These are phyloP conservation scores for Zosterops japonicus DNA, from an alignment of 2,113 vertebrate species.

Conservation along the genomic window DNA sequence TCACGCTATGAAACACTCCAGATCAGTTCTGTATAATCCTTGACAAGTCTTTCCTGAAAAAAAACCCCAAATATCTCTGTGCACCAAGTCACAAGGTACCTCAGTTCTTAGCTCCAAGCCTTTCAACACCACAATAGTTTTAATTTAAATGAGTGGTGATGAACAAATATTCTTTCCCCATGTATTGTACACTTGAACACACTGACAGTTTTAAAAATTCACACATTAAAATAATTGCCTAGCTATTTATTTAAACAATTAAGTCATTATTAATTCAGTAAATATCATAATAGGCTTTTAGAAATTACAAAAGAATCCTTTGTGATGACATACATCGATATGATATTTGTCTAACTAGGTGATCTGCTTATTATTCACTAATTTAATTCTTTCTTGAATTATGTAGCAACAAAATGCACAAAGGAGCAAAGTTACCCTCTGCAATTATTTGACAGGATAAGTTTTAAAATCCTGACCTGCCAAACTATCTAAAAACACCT, in stretches of 20 bases:
- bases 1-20: background rate
- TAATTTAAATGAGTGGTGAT: background rate
- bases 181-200: background rate
- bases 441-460: background rate
- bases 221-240: slow-evolving; percentile 16
- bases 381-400: slow-evolving; percentile 37
- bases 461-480: background rate
- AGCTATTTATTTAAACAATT: slow-evolving; percentile 49
- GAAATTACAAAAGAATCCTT: slow-evolving; percentile 31
- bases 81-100: background rate
- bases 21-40: background rate
- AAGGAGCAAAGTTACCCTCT: background rate
- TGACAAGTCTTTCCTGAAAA: background rate
- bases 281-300: slow-evolving; percentile 24
- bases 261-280: slow-evolving; percentile 37
- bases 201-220: slow-evolving; percentile 37
- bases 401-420: background rate
- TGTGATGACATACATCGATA: background rate
- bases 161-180: slow-evolving; percentile 9
- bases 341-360: background rate
- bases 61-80: background rate
- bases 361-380: background rate
- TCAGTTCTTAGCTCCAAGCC: background rate
- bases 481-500: slow-evolving; percentile 26
- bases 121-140: background rate